Evolutionary conservation across 2,888 invertebrate species (phyloP), one percentile per base, ranked within the genome.

Genomic region (Leuctra nigra): DNA sequence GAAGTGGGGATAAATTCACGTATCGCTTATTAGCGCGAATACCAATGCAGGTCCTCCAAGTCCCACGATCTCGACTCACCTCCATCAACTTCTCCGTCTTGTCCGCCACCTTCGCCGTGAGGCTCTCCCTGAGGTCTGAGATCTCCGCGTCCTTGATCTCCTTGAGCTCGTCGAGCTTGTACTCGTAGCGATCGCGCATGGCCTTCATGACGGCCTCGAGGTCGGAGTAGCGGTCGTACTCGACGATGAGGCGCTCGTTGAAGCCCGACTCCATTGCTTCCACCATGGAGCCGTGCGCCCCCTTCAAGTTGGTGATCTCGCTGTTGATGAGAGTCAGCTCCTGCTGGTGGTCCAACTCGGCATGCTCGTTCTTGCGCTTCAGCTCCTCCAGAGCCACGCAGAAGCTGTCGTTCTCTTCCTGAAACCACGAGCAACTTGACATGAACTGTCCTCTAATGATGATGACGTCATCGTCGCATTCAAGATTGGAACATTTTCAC

Each of bases 171-270:
- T 47, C 47, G 4, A 84, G 64, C 63, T 82, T 73, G 22, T 73
- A 74, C 59, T 78, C 74, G 64, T 77, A 82, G 39, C 75, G 72
- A 52, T 74, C 69, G 38, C 77, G 76, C 55, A 83, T 67, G 38
- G 76, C 72, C 64, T 79, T 75, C 67, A 78, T 70, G 18, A 82
- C 84, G 57, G 82, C 80, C 69, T 88, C 86, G 48, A 92, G 77
- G 41, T 75, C 78, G 70, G 83, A 79, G 69, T 87, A 92, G 73
- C 93, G 92, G 66, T 93, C 88, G 68, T 92, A 95, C 72, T 96
- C 95, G 59, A 81, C 77, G 66, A 94, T 87, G 61, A 96, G 78
- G 69, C 91, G 88, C 61, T 86, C 82, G 67, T 92, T 91, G 68
- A 87, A 91, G 68, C 81, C 84, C 1, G 29, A 4, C 41, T 90